Percentiles rank a stretch among this genome's conserved stretches.
Conservation (phyloP, 2,888 invertebrate genomes). For the Cepaea hortensis region DNA sequence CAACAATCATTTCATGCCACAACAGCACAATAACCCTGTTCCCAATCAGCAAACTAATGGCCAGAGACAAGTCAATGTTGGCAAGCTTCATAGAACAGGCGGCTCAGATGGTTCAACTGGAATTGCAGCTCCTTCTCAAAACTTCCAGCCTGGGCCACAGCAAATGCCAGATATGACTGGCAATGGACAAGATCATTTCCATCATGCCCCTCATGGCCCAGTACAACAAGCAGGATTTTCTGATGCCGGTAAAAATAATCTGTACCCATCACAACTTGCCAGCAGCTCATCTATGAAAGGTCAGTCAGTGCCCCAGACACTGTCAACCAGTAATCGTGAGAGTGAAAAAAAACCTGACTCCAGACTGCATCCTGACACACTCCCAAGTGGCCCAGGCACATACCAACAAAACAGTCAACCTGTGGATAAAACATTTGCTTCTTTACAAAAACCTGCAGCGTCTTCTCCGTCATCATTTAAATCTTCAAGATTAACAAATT, state of each 20-base stretch:
- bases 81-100: not conserved
- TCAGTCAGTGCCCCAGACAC: not conserved
- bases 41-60: not conserved
- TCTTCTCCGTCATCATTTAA: not conserved
- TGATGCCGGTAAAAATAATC: not conserved
- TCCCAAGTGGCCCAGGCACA: not conserved
- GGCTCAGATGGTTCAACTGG: not conserved
- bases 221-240: not conserved
- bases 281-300: not conserved
- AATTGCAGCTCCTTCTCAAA: not conserved
- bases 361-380: not conserved
- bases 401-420: not conserved
- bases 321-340: not conserved
- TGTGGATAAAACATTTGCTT: not conserved
- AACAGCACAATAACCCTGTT: not conserved
- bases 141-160: constrained; percentile 1
- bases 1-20: not conserved
- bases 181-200: not conserved
- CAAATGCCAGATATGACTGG: not conserved
- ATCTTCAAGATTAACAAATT: constrained; percentile 12
- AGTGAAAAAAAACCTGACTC: not conserved
- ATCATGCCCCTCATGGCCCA: not conserved
- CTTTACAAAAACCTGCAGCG: not conserved
- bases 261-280: not conserved
- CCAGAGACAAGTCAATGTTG: not conserved